Conservation (phyloP, 1,140 invertebrate genomes). For the Neotoxoptera formosana region DNA sequence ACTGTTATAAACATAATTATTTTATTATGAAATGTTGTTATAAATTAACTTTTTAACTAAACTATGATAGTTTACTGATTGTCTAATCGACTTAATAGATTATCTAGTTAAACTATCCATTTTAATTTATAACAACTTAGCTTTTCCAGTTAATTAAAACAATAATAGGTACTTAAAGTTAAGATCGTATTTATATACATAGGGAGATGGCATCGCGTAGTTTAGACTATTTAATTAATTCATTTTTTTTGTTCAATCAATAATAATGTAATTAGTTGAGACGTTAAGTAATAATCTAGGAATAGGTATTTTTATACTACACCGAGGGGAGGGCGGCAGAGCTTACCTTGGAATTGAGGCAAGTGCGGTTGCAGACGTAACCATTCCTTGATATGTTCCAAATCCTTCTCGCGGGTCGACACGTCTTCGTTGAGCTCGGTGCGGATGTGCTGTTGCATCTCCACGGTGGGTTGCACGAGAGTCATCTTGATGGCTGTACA, state of each 20-base stretch:
- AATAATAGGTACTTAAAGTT: background rate
- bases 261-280: no score
- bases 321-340: background rate
- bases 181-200: background rate
- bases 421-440: slow-evolving; percentile 80
- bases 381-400: slow-evolving; percentile 75
- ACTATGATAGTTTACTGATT: background rate
- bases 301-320: background rate
- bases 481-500: slow-evolving; percentile 67
- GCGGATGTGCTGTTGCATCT: slow-evolving; percentile 76
- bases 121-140: background rate
- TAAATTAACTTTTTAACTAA: background rate
- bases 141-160: background rate
- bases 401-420: slow-evolving; percentile 72
- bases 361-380: slow-evolving; percentile 76
- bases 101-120: background rate
- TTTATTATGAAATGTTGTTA: background rate
- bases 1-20: background rate
- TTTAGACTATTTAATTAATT: background rate
- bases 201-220: background rate
- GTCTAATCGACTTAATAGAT: background rate
- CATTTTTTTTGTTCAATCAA: background rate
- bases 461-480: slow-evolving; percentile 74
- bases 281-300: no score
- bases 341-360: slow-evolving; percentile 74